Evolutionary conservation across 2,888 invertebrate genomes (phyloP).

Genomic region (Ligdia adustata): DNA sequence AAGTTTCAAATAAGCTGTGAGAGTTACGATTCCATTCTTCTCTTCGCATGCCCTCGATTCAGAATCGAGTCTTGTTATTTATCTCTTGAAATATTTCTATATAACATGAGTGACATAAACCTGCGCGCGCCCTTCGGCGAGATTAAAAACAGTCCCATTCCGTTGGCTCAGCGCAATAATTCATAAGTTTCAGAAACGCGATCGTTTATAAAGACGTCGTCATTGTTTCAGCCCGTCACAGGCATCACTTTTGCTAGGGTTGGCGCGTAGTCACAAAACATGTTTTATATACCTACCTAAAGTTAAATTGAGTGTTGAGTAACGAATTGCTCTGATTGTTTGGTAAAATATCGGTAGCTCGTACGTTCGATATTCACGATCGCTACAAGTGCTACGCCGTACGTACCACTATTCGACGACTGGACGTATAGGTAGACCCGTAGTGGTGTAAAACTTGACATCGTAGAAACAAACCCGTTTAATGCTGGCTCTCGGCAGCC

Average conservation of each 20-base stretch:
- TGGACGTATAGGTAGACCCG: background rate
- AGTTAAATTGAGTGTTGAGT: background rate
- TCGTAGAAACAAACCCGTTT: constrained; percentile 9
- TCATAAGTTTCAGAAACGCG: constrained; percentile 51
- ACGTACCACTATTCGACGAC: background rate
- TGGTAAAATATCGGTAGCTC: too few relatives aligned
- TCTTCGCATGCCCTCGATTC: constrained; percentile 5
- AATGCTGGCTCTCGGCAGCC: constrained; percentile 22
- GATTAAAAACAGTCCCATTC: constrained; percentile 40
- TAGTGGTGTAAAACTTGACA: constrained; percentile 15
- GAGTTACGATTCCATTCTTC: constrained; percentile 17
- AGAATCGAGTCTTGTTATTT: background rate
- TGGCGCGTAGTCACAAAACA: constrained; percentile 17
- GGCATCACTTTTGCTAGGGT: constrained; percentile 33
- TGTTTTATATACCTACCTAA: background rate
- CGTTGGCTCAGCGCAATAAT: constrained; percentile 43
- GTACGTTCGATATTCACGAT: background rate
- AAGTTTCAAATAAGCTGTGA: constrained; percentile 15
- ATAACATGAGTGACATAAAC: constrained; percentile 26
- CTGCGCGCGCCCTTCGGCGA: constrained; percentile 21
- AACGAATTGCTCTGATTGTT: too few relatives aligned
- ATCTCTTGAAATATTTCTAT: constrained; percentile 23
- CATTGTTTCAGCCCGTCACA: constrained; percentile 51
- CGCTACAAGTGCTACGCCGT: background rate
- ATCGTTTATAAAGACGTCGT: constrained; percentile 52